phyloP scores from a whole-genome alignment of 92 coral and sea anemone species.

The Plumapathes pennacea region DNA sequence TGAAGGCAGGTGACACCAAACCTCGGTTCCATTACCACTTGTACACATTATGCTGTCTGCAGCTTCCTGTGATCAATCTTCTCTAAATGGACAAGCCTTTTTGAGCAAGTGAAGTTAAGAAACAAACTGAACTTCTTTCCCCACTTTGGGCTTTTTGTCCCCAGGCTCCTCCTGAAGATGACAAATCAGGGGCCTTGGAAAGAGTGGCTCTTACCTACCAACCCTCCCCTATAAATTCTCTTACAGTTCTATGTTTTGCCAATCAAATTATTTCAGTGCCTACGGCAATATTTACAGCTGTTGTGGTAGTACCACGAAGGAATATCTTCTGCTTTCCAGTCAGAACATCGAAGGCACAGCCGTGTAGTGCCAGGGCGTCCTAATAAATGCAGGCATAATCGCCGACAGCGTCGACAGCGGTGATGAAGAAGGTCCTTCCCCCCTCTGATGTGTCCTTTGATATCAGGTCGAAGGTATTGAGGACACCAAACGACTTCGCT shows the following conservation, averaged over 20 bases:
- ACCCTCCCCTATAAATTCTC: too few species aligned
- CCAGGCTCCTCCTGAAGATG: too few species aligned
- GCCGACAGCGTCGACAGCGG: slow-evolving; percentile 25
- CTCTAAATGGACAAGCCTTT: slow-evolving; percentile 89
- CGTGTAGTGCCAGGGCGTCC: slow-evolving; percentile 45
- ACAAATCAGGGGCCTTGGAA: too few species aligned
- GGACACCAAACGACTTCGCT: slow-evolving; percentile 48
- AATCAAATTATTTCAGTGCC: too few species aligned
- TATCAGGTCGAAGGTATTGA: slow-evolving; percentile 32
- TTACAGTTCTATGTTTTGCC: too few species aligned
- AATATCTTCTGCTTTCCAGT: slow-evolving; percentile 21
- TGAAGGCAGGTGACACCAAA: too few species aligned
- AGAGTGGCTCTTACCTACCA: too few species aligned
- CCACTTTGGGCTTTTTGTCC: too few species aligned
- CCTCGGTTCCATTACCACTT: not conserved
- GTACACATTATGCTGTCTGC: slow-evolving; percentile 24
- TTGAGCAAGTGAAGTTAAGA: too few species aligned
- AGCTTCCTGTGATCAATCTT: slow-evolving; percentile 88
- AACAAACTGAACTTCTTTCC: too few species aligned
- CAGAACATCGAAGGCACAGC: slow-evolving; percentile 41
- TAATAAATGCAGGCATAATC: slow-evolving; percentile 40
- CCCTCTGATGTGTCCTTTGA: slow-evolving; percentile 29
- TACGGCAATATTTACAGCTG: slow-evolving; percentile 35
- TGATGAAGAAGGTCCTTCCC: slow-evolving; percentile 45
- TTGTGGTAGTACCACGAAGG: slow-evolving; percentile 51